These are phyloP conservation scores for Magallana ariakensis DNA, from an alignment of 1,140 invertebrate species.

Conservation along the genomic window DNA sequence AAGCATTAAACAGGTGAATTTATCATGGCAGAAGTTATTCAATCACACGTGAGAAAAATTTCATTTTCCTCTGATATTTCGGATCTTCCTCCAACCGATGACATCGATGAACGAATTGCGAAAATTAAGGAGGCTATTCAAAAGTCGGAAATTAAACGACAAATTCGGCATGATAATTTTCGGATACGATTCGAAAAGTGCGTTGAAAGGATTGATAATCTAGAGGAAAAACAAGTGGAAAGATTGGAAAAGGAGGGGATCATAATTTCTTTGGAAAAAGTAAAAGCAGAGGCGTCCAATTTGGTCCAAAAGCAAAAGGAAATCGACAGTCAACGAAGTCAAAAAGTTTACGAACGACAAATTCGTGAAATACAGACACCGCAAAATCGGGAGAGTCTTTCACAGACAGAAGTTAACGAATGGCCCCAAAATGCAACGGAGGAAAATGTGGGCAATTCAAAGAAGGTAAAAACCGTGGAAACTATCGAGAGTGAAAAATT, in stretches of 20 bases:
- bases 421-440: conserved; percentile 26
- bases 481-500: not conserved
- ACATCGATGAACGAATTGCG: conserved; percentile 9
- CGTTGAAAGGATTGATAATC: not conserved
- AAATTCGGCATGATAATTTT: conserved; percentile 4
- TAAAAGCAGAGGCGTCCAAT: not conserved
- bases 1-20: not conserved
- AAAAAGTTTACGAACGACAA: not conserved
- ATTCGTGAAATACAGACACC: not conserved
- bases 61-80: conserved; percentile 36
- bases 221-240: conserved; percentile 15
- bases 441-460: not conserved
- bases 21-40: not conserved
- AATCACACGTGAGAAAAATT: not conserved
- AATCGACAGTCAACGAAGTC: not conserved
- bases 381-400: not conserved
- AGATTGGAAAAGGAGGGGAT: conserved; percentile 1
- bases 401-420: not conserved
- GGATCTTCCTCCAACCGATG: conserved; percentile 18
- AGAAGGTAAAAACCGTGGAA: not conserved
- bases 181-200: not conserved
- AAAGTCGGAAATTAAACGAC: conserved; percentile 30
- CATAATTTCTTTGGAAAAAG: conserved; percentile 18
- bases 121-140: conserved; percentile 26
- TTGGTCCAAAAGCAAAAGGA: not conserved